Conservation (phyloP, 2,113 vertebrate species). For the Anarhynchus alexandrinus region DNA sequence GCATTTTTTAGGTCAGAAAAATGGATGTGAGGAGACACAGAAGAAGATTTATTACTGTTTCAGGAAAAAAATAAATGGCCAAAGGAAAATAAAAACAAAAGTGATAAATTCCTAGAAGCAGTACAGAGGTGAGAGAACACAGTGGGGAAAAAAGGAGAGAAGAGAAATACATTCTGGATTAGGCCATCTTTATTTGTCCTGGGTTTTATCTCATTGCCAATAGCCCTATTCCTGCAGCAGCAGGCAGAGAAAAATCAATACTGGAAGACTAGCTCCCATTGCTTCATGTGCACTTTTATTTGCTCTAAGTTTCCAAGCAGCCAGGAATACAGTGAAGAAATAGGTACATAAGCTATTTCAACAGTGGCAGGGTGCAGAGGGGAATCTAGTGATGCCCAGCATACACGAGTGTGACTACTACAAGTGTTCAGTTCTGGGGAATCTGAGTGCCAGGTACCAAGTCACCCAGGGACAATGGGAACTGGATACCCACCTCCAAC, state of each 20-base stretch:
- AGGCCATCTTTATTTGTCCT: background rate
- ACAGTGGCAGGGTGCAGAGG: background rate
- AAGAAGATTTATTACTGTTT: background rate
- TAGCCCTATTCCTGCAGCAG: background rate
- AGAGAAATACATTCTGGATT: background rate
- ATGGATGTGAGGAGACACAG: fast-evolving
- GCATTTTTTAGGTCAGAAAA: background rate
- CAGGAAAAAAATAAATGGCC: background rate
- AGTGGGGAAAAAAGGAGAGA: background rate
- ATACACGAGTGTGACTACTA: background rate
- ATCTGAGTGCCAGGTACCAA: background rate
- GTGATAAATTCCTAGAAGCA: background rate
- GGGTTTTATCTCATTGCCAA: background rate
- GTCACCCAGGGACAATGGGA: background rate
- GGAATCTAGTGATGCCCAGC: background rate
- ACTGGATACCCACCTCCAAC: background rate
- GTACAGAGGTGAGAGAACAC: background rate
- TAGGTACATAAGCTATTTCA: background rate
- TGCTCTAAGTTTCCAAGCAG: background rate
- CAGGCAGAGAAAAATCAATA: background rate
- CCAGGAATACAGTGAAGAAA: background rate
- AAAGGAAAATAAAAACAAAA: background rate
- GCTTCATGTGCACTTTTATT: background rate
- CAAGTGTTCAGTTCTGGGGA: background rate
- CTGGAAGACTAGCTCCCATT: background rate